phyloP scores from a whole-genome alignment of 2,797 vertebrate genomes.

The Cossypha polioptera region DNA sequence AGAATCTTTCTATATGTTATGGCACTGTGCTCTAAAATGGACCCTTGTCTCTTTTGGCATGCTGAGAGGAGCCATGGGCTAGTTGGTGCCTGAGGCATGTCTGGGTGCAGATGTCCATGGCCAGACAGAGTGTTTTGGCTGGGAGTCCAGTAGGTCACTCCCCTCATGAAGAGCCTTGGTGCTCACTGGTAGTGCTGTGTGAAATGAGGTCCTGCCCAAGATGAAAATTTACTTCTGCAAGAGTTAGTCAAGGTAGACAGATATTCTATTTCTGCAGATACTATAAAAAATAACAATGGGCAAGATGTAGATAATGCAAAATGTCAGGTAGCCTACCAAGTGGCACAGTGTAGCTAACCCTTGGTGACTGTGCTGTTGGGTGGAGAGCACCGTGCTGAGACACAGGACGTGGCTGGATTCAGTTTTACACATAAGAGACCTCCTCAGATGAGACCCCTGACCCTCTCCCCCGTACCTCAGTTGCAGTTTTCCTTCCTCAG shows the following conservation, averaged over 20 bases:
- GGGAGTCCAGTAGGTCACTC: neutral
- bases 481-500: neutral
- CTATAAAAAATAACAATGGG: neutral
- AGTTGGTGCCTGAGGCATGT: neutral
- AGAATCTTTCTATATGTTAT: neutral
- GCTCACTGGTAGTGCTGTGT: neutral
- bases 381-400: neutral
- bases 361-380: neutral
- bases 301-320: neutral
- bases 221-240: neutral
- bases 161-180: neutral
- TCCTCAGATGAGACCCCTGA: neutral
- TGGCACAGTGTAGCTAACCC: neutral
- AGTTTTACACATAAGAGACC: fast-evolving
- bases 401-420: neutral
- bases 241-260: neutral
- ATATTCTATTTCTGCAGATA: neutral
- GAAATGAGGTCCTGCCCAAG: neutral
- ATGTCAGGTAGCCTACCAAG: neutral
- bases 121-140: neutral
- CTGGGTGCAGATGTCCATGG: neutral
- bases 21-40: neutral
- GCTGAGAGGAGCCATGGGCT: neutral
- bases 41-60: neutral
- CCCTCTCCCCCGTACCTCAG: neutral